Conservation (phyloP, 2,888 invertebrate species). For the Eupsilia transversa region DNA sequence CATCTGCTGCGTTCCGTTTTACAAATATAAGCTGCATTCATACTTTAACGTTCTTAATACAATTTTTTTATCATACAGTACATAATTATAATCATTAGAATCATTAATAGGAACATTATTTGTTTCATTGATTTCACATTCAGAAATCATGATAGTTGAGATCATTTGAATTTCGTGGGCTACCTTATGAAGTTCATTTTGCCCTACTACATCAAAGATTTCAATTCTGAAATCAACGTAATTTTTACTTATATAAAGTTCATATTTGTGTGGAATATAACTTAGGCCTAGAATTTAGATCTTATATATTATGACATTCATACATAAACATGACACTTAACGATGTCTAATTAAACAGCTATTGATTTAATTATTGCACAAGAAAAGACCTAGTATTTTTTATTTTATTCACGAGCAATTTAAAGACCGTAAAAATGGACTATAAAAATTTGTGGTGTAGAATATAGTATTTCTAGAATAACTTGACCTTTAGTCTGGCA, state of each 20-base stretch:
- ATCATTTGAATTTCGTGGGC: too few species aligned
- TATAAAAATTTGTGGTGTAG: slow-evolving; percentile 8
- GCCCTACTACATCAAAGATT: too few species aligned
- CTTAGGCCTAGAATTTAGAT: not conserved
- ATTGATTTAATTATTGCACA: not conserved
- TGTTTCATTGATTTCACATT: too few species aligned
- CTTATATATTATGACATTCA: not conserved
- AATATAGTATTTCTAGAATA: slow-evolving; percentile 9
- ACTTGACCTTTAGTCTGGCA: slow-evolving; percentile 25
- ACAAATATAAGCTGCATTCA: too few species aligned
- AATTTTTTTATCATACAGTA: too few species aligned
- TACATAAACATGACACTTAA: slow-evolving; percentile 4
- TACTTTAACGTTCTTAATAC: too few species aligned
- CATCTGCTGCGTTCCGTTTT: too few species aligned
- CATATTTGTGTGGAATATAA: not conserved
- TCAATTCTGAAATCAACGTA: not conserved
- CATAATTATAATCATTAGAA: too few species aligned
- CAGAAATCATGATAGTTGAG: too few species aligned
- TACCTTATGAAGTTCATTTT: too few species aligned
- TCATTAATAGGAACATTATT: too few species aligned
- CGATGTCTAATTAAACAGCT: not conserved
- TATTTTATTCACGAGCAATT: not conserved
- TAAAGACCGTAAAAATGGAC: not conserved
- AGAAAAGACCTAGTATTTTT: too few species aligned
- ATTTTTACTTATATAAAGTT: not conserved